Percentiles rank a stretch among this genome's conserved stretches.
Evolutionary conservation across 30 jellyfish, hydroid and myxozoan genomes (phyloP).

Genomic region (Aurelia sp.): DNA sequence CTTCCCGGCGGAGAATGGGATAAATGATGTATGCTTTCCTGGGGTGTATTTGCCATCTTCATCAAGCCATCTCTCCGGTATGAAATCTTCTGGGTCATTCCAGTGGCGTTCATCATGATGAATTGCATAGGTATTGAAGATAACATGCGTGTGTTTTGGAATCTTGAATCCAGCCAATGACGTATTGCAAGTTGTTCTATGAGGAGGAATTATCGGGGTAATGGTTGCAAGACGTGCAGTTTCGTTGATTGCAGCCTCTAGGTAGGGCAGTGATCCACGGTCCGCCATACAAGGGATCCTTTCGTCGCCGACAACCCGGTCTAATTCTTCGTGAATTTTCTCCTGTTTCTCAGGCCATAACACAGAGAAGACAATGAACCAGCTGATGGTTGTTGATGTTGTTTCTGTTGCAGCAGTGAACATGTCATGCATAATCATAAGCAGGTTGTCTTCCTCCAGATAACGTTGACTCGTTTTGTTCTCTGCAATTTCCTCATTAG

Average conservation of each 20-base stretch:
- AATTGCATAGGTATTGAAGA: slow-evolving; percentile 42
- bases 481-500: slow-evolving; percentile 29
- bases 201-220: slow-evolving; percentile 65
- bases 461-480: slow-evolving; percentile 8
- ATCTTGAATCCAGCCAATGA: slow-evolving; percentile 53
- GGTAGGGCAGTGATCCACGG: slow-evolving; percentile 34
- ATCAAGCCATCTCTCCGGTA: slow-evolving; percentile 64
- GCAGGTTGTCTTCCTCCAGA: slow-evolving; percentile 21
- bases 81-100: slow-evolving; percentile 49
- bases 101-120: slow-evolving; percentile 66
- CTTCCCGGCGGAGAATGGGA: slow-evolving; percentile 55
- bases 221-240: slow-evolving; percentile 54
- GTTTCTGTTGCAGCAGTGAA: slow-evolving; percentile 63
- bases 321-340: slow-evolving; percentile 38
- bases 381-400: slow-evolving; percentile 44
- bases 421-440: slow-evolving; percentile 46
- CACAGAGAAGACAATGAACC: slow-evolving; percentile 54
- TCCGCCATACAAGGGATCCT: slow-evolving; percentile 39
- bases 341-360: slow-evolving; percentile 55
- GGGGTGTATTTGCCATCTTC: slow-evolving; percentile 19
- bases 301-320: slow-evolving; percentile 46
- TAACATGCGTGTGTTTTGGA: slow-evolving; percentile 63
- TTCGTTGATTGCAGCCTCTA: slow-evolving; percentile 60
- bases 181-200: slow-evolving; percentile 64
- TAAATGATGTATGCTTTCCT: slow-evolving; percentile 9